These are phyloP conservation scores for Volucella inanis DNA, from an alignment of 2,888 invertebrate species.

Conservation along the genomic window DNA sequence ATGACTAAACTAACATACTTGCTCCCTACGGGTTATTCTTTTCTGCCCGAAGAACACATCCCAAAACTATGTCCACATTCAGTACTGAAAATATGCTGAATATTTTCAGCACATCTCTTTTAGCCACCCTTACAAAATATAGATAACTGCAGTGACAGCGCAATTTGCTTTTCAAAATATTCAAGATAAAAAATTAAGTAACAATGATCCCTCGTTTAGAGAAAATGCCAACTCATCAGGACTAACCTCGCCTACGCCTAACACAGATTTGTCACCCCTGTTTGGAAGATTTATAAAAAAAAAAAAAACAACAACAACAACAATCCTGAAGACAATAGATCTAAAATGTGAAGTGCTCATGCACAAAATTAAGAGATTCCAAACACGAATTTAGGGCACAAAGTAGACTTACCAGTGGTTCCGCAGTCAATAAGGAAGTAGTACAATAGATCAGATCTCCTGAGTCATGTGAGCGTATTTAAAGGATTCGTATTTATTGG, in stretches of 20 bases:
- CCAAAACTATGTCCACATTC: too few relatives aligned
- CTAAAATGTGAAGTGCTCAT: slow-evolving; percentile 57
- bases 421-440: slow-evolving; percentile 14
- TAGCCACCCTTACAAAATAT: too few relatives aligned
- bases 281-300: neutral
- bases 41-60: too few relatives aligned
- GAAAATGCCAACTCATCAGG: neutral
- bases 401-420: slow-evolving; percentile 6
- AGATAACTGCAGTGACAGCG: too few relatives aligned
- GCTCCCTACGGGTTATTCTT: too few relatives aligned
- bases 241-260: neutral
- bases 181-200: too few relatives aligned
- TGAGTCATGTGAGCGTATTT: slow-evolving; percentile 60
- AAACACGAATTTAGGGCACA: slow-evolving; percentile 43
- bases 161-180: too few relatives aligned
- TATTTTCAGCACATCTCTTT: too few relatives aligned
- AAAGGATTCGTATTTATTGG: slow-evolving; percentile 48
- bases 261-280: slow-evolving; percentile 28
- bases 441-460: slow-evolving; percentile 54
- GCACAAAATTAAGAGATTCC: slow-evolving; percentile 68
- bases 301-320: neutral
- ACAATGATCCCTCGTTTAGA: too few relatives aligned
- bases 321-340: slow-evolving; percentile 45
- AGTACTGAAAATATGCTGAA: too few relatives aligned
- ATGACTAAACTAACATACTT: too few relatives aligned